These are phyloP conservation scores for Limnephilus rhombicus DNA, from an alignment of 2,888 invertebrate species.

Conservation along the genomic window DNA sequence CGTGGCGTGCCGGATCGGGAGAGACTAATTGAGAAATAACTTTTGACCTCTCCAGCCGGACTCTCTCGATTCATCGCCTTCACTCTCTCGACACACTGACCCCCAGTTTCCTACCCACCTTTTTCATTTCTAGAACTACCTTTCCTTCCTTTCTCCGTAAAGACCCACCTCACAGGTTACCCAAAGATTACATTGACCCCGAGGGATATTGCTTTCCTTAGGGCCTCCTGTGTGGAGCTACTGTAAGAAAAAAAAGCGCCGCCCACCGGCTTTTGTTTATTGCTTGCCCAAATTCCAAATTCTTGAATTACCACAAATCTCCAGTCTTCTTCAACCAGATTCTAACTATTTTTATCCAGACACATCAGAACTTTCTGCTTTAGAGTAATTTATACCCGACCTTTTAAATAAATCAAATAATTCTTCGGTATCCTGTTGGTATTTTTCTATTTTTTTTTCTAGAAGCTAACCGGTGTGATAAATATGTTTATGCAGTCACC, in stretches of 20 bases:
- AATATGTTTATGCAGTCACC: conserved; percentile 15
- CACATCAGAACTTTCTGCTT: not conserved
- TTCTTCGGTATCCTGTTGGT: not conserved
- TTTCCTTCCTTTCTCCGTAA: too few relatives aligned
- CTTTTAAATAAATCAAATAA: not conserved
- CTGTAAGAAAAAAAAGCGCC: not conserved
- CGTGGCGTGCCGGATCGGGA: too few relatives aligned
- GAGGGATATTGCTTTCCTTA: too few relatives aligned
- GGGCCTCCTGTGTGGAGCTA: too few relatives aligned
- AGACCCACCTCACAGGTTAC: too few relatives aligned
- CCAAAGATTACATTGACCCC: too few relatives aligned
- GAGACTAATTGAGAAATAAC: too few relatives aligned
- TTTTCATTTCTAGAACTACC: too few relatives aligned
- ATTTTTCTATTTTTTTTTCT: not conserved
- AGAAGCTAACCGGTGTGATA: not conserved
- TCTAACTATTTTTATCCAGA: not conserved
- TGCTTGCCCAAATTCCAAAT: not conserved
- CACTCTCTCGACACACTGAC: too few relatives aligned
- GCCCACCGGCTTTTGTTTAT: not conserved
- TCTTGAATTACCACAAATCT: not conserved
- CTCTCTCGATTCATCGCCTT: too few relatives aligned
- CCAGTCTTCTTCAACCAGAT: not conserved
- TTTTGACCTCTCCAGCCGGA: too few relatives aligned
- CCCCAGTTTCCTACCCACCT: too few relatives aligned
- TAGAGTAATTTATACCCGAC: not conserved